Conservation (phyloP, 2,888 invertebrate genomes). For the Neria commutata region DNA sequence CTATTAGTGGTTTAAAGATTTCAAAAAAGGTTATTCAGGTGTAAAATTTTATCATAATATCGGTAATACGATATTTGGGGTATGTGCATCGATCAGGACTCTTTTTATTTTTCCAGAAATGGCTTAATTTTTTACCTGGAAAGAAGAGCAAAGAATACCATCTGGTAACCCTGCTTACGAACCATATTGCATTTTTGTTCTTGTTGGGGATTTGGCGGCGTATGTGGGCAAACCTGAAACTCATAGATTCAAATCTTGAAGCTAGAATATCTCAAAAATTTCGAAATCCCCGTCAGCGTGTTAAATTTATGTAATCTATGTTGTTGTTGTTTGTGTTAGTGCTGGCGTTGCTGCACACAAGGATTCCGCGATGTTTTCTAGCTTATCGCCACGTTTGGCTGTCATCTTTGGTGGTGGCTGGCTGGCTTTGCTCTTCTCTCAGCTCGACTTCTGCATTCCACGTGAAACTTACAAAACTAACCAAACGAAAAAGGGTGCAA, state of each 20-base stretch:
- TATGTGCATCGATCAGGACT: too few species aligned
- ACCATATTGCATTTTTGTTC: too few species aligned
- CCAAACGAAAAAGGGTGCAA: constrained; percentile 43
- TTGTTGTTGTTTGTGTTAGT: background rate
- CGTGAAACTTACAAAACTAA: constrained; percentile 17
- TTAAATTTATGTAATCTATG: constrained; percentile 41
- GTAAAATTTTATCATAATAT: too few species aligned
- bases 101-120: too few species aligned
- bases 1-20: too few species aligned
- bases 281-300: constrained; percentile 43
- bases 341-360: background rate
- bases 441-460: constrained; percentile 1
- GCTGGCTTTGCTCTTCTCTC: constrained; percentile 22
- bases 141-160: too few species aligned
- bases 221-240: background rate
- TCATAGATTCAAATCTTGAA: constrained; percentile 6
- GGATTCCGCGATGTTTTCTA: too few species aligned
- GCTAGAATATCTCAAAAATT: background rate
- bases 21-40: too few species aligned
- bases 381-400: background rate
- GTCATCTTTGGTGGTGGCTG: constrained; percentile 28
- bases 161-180: too few species aligned
- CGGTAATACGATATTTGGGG: too few species aligned
- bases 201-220: background rate
- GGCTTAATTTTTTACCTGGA: too few species aligned